These are phyloP conservation scores for Leucozona laternaria DNA, from an alignment of 2,888 invertebrate genomes.

Conservation along the genomic window DNA sequence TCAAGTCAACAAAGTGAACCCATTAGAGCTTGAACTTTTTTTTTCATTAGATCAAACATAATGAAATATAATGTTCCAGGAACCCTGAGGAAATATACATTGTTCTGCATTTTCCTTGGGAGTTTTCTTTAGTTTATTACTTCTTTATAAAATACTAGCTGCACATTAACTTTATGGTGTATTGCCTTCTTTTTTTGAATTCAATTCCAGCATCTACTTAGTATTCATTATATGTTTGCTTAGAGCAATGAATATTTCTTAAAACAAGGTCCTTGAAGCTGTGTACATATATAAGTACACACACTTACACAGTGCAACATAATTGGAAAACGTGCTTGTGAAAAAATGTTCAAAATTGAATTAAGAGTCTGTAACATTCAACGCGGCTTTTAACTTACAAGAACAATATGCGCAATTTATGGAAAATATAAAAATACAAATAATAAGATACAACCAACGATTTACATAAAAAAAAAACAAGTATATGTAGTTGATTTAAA, in stretches of 20 bases:
- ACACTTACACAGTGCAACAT: constrained; percentile 33
- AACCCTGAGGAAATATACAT: constrained; percentile 44
- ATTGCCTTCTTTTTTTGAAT: constrained; percentile 11
- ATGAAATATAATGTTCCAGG: constrained; percentile 26
- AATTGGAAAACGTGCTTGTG: constrained; percentile 63
- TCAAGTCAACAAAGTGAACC: constrained; percentile 3
- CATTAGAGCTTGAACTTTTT: constrained; percentile 22
- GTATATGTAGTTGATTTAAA: neutral
- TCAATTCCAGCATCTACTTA: constrained; percentile 37
- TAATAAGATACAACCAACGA: neutral
- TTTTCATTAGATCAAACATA: constrained; percentile 1
- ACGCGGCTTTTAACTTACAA: constrained; percentile 6
- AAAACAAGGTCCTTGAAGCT: constrained; percentile 23
- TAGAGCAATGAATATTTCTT: constrained; percentile 40
- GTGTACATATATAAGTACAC: too few relatives aligned
- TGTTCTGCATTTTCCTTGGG: constrained; percentile 33
- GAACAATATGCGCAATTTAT: neutral
- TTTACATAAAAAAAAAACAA: neutral
- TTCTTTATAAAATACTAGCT: constrained; percentile 12
- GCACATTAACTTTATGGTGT: constrained; percentile 39
- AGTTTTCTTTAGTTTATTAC: constrained; percentile 20
- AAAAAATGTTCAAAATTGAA: constrained; percentile 16
- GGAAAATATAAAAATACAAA: neutral
- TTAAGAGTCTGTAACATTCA: constrained; percentile 9
- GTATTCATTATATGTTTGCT: constrained; percentile 58